phyloP scores from a whole-genome alignment of 2,888 invertebrate species.

The Proisotoma minuta region DNA sequence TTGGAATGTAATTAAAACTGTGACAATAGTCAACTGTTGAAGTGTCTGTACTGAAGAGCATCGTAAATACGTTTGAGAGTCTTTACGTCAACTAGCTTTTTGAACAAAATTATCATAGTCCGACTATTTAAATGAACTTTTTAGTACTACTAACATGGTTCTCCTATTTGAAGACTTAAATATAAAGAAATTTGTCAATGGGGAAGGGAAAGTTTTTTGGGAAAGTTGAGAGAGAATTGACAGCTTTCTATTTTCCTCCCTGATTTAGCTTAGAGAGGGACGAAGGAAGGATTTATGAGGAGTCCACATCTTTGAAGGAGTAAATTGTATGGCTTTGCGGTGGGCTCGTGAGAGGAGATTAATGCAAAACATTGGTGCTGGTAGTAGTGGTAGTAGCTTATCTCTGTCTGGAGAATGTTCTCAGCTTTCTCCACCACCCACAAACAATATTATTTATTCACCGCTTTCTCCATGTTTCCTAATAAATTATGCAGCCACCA shows the following conservation, averaged over 20 bases:
- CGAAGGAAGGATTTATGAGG: too few relatives aligned
- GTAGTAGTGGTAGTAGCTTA: too few relatives aligned
- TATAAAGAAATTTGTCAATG: too few relatives aligned
- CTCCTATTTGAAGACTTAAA: too few relatives aligned
- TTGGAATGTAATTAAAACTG: constrained; percentile 5
- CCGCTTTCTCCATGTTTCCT: background rate
- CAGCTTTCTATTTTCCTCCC: too few relatives aligned
- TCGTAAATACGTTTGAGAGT: background rate
- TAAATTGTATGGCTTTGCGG: background rate
- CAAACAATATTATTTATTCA: background rate
- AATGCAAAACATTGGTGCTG: too few relatives aligned
- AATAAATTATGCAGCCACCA: background rate
- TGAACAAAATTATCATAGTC: background rate
- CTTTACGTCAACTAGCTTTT: background rate
- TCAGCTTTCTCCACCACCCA: background rate
- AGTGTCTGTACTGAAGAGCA: background rate
- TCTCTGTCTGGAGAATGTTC: too few relatives aligned
- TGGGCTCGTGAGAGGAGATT: background rate
- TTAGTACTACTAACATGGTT: too few relatives aligned
- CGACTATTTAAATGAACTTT: background rate
- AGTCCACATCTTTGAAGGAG: too few relatives aligned
- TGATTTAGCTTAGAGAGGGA: too few relatives aligned
- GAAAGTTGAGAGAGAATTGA: too few relatives aligned
- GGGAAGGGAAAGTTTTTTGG: too few relatives aligned
- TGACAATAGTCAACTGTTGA: background rate